Percentiles rank a stretch among this genome's conserved stretches.
Conservation (phyloP, 1,140 invertebrate genomes). For the Heliothis virescens region DNA sequence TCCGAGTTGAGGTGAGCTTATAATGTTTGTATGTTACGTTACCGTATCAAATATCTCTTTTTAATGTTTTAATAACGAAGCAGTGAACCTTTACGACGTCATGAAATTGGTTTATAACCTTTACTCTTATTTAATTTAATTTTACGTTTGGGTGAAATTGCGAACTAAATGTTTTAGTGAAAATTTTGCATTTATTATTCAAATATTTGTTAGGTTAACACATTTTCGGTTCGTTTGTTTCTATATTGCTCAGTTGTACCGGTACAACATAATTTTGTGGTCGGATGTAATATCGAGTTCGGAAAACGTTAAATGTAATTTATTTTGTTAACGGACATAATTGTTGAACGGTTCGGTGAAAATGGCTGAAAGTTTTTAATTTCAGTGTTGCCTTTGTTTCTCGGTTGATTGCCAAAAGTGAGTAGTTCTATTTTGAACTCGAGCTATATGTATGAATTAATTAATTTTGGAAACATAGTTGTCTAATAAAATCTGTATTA, state of each 20-base stretch:
- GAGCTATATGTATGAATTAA: no score
- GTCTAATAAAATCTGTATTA: background rate
- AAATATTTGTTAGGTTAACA: slow-evolving; percentile 22
- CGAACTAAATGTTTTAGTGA: background rate
- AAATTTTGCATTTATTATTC: slow-evolving; percentile 12
- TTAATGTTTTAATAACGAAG: background rate
- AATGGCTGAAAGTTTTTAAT: background rate
- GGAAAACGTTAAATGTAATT: slow-evolving; percentile 12
- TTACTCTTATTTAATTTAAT: slow-evolving; percentile 12
- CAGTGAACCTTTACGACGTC: background rate
- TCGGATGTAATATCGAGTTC: slow-evolving; percentile 2
- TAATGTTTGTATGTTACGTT: slow-evolving; percentile 1
- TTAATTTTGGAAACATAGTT: no score
- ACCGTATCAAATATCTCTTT: background rate
- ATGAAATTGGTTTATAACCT: slow-evolving; percentile 8
- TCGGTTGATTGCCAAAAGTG: no score
- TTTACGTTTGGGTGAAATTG: background rate
- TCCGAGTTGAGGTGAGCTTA: slow-evolving; percentile 95
- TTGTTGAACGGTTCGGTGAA: slow-evolving; percentile 15
- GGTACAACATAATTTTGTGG: slow-evolving; percentile 22
- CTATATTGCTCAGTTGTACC: background rate
- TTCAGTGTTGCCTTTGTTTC: background rate
- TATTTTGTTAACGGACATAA: slow-evolving; percentile 21
- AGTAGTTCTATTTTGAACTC: no score
- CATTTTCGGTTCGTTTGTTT: background rate